Conservation (phyloP, 1,140 invertebrate genomes). For the Eueides isabella region DNA sequence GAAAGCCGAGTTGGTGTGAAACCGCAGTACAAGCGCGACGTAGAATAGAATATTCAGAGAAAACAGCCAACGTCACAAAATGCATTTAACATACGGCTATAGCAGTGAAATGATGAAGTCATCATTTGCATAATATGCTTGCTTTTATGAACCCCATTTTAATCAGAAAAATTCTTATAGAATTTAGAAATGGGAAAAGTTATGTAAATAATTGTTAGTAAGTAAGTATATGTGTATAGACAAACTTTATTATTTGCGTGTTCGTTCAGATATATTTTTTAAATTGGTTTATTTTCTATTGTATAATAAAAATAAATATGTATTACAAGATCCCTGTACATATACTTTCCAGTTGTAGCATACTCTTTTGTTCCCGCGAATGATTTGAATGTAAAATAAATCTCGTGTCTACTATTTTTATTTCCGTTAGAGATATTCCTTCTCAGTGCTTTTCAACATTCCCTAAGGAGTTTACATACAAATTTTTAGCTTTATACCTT, state of each 20-base stretch:
- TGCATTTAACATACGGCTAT: constrained; percentile 21
- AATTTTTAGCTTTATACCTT: too few relatives aligned
- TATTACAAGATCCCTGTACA: too few relatives aligned
- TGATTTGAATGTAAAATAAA: too few relatives aligned
- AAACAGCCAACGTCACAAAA: constrained; percentile 22
- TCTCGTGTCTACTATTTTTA: too few relatives aligned
- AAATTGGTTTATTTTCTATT: too few relatives aligned
- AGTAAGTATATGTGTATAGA: neutral
- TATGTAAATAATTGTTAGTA: neutral
- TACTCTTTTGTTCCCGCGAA: too few relatives aligned
- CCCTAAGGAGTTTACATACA: too few relatives aligned
- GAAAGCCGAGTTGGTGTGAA: constrained; percentile 34
- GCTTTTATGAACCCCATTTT: constrained; percentile 21
- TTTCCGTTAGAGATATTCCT: too few relatives aligned
- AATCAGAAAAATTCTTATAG: constrained; percentile 17
- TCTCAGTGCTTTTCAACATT: too few relatives aligned
- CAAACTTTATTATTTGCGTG: too few relatives aligned
- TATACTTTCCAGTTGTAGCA: too few relatives aligned
- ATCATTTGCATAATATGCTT: constrained; percentile 20
- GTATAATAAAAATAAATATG: too few relatives aligned
- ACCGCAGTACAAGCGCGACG: constrained; percentile 12
- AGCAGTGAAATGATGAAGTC: constrained; percentile 15
- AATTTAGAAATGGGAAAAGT: constrained; percentile 11
- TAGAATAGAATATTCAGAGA: constrained; percentile 21
- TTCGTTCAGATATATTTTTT: neutral